phyloP scores from a whole-genome alignment of 2,113 vertebrate species.

The Barnardius zonarius region DNA sequence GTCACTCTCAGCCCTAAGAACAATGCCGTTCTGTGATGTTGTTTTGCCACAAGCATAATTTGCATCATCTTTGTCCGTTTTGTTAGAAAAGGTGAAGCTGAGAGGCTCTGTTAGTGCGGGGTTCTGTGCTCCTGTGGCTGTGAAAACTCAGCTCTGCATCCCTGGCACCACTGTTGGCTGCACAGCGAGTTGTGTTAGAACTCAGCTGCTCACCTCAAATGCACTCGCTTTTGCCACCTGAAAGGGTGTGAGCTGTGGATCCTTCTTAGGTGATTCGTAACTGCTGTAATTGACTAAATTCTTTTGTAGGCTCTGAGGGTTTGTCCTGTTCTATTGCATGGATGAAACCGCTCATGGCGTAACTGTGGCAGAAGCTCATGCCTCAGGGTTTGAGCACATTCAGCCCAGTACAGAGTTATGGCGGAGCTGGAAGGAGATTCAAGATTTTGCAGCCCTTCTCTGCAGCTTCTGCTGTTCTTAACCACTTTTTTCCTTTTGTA shows the following conservation, averaged over 20 bases:
- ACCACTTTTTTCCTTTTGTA: not conserved
- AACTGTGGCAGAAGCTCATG: not conserved
- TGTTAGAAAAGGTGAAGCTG: not conserved
- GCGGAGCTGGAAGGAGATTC: not conserved
- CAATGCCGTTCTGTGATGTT: not conserved
- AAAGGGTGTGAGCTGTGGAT: too few relatives aligned
- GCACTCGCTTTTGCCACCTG: not conserved
- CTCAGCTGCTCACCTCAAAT: not conserved
- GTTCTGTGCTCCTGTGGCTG: not conserved
- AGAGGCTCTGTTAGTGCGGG: not conserved
- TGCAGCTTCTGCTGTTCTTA: rapidly evolving
- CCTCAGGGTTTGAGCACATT: not conserved
- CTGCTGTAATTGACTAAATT: not conserved
- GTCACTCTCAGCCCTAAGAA: not conserved
- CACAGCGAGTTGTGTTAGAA: rapidly evolving
- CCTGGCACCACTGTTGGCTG: too few relatives aligned
- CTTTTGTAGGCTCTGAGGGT: not conserved
- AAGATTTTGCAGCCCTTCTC: not conserved
- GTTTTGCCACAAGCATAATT: not conserved
- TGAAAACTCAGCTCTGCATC: not conserved
- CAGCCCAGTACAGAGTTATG: not conserved
- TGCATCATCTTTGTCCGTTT: not conserved
- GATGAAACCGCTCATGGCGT: too few relatives aligned
- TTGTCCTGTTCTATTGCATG: not conserved
- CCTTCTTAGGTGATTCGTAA: not conserved